Base-by-base conservation (phyloP, 2,113 vertebrate genomes). In the Dasyornis broadbenti region DNA sequence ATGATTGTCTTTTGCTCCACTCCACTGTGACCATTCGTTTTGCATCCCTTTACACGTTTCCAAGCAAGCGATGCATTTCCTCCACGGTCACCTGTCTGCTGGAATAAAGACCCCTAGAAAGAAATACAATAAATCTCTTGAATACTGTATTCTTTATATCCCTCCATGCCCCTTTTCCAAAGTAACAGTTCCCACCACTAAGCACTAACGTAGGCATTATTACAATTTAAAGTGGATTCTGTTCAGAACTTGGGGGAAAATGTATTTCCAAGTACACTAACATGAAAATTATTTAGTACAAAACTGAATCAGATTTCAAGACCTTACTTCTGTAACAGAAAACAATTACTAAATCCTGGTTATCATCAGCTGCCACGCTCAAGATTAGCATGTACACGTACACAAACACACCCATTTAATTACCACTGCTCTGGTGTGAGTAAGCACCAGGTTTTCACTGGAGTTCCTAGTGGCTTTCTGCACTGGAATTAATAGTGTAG, bases 21-120 rank as follows among this genome's bases (percentile, higher is more conserved):
- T 71, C 97, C 97, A 71, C 94, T 98, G 47, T 97, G 97, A 75
- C 97, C 95, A 26, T 90, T 98, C 23, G 97, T 87, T 94, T 98
- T 98, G 52, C 98, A 98, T 69, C 98, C 97, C 97, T 99, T 99
- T 80, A 98, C 97, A 56, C 99, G 99, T 95, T 99, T 99, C 96
- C 98, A 99, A 85, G 98, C 97, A 80, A 98, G 97, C 10, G 98
- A 96, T 76, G 97, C 94, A 66, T 94, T 97, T 79, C 98, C 96
- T 93, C 97, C 96, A 90, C 82, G 78, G 76, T 98, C 97, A 53
- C 97, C 96, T 73, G 97, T 93, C 65, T 98, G 98, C 93, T 98
- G 97, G 70, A 98, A 95, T 97, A 98, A 97, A 86, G 97, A 94
- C 69, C 98, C 98, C 99, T 99, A 94, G 64, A 94, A 97, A 97